phyloP scores from a whole-genome alignment of 2,113 vertebrate genomes.

The Lonchura striata region DNA sequence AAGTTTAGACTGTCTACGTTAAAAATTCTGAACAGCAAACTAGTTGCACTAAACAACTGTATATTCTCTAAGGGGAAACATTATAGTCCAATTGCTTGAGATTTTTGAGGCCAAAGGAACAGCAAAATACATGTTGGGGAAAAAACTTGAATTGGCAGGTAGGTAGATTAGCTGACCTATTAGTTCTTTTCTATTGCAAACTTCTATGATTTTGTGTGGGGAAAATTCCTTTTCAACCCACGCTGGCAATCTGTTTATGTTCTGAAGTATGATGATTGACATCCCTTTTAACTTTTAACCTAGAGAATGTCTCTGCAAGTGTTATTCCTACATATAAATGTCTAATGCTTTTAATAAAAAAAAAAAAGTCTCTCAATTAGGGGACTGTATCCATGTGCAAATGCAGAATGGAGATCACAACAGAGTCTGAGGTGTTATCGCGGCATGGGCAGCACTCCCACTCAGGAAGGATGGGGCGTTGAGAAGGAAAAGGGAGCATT shows the following conservation, averaged over 20 bases:
- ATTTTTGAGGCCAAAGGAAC: constrained; percentile 30
- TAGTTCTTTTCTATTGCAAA: constrained; percentile 62
- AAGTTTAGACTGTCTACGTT: not conserved
- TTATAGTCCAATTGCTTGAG: not conserved
- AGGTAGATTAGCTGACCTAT: constrained; percentile 63
- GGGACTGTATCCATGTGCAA: constrained; percentile 66
- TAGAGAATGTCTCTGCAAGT: constrained; percentile 70
- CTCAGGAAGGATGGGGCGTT: constrained; percentile 52
- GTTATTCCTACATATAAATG: constrained; percentile 71
- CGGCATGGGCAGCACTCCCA: constrained; percentile 64
- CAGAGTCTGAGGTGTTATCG: constrained; percentile 68
- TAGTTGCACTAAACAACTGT: not conserved
- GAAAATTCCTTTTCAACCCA: constrained; percentile 74
- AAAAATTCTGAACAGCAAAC: not conserved
- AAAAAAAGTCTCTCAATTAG: constrained; percentile 60
- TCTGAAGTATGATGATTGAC: constrained; percentile 72
- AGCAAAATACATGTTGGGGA: constrained; percentile 18
- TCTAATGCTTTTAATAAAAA: constrained; percentile 68
- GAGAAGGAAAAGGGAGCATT: constrained; percentile 52
- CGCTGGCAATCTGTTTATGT: constrained; percentile 74
- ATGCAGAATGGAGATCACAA: constrained; percentile 61
- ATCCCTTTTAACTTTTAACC: constrained; percentile 73
- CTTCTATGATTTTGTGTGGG: constrained; percentile 53
- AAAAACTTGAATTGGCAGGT: constrained; percentile 60
- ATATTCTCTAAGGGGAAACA: not conserved